These are phyloP conservation scores for Bombyx huttoni DNA, from an alignment of 2,888 invertebrate genomes.

Conservation along the genomic window DNA sequence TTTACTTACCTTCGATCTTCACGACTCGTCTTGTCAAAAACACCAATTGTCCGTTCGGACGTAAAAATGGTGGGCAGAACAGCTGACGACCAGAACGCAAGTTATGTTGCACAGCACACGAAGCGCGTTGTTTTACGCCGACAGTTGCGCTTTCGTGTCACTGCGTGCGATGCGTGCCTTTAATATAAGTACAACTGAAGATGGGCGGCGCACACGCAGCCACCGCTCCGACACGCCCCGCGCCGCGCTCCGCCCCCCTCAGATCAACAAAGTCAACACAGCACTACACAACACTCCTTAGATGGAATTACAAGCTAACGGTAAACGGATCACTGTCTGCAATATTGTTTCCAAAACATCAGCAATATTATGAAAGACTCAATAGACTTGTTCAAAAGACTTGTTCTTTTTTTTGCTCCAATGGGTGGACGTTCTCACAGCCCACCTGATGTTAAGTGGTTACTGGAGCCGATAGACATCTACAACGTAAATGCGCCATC, in stretches of 20 bases:
- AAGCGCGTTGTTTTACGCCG: slow-evolving; percentile 30
- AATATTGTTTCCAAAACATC: too few species aligned
- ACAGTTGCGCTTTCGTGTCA: slow-evolving; percentile 16
- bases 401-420: too few species aligned
- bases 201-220: slow-evolving; percentile 50
- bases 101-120: slow-evolving; percentile 8
- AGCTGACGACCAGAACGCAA: slow-evolving; percentile 2
- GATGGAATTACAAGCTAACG: neutral
- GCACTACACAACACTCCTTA: neutral
- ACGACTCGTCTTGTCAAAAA: too few species aligned
- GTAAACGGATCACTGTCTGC: too few species aligned
- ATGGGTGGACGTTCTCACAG: too few species aligned
- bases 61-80: neutral
- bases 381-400: too few species aligned
- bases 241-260: slow-evolving; percentile 36
- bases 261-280: slow-evolving; percentile 1
- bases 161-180: slow-evolving; percentile 34
- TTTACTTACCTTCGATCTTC: too few species aligned
- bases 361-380: too few species aligned
- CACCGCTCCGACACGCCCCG: slow-evolving; percentile 35
- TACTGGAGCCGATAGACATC: too few species aligned
- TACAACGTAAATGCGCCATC: too few species aligned
- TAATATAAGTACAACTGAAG: slow-evolving; percentile 27
- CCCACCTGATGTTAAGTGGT: too few species aligned
- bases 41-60: neutral